These are phyloP conservation scores for Lagria hirta DNA, from an alignment of 2,888 invertebrate species.

Conservation along the genomic window DNA sequence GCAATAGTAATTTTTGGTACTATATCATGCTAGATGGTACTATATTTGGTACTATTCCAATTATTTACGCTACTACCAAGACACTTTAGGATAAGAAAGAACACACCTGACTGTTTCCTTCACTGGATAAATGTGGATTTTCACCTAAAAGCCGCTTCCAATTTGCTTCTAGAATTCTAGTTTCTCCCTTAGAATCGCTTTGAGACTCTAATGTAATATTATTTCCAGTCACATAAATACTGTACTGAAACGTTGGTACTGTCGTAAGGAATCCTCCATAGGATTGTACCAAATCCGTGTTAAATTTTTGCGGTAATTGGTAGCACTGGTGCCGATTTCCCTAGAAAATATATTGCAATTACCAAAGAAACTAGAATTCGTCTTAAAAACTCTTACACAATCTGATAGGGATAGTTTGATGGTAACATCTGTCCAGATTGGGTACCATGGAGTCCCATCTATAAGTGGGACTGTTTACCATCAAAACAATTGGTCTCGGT, in stretches of 20 bases:
- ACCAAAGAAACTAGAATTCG: not conserved
- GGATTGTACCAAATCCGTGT: conserved; percentile 86
- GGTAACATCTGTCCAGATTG: conserved; percentile 68
- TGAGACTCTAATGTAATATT: conserved; percentile 57
- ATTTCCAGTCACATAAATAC: conserved; percentile 75
- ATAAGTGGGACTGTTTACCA: no score
- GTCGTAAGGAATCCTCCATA: conserved; percentile 90
- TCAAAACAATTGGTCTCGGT: no score
- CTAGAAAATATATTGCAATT: no score
- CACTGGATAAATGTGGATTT: conserved; percentile 63
- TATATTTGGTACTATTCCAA: not conserved
- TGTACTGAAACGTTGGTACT: conserved; percentile 55
- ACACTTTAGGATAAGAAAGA: no score
- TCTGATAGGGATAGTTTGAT: no score
- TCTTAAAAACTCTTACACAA: conserved; percentile 20
- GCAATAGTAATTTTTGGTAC: no score
- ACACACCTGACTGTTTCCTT: conserved; percentile 35
- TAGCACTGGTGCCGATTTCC: conserved; percentile 69
- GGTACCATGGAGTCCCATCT: no score
- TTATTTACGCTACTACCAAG: no score
- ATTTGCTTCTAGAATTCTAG: conserved; percentile 73
- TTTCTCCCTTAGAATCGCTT: no score
- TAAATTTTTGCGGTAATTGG: conserved; percentile 76
- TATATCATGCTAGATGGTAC: not conserved
- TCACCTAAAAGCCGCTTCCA: no score